phyloP scores from a whole-genome alignment of 1,140 invertebrate species.

The Chelonus insularis region DNA sequence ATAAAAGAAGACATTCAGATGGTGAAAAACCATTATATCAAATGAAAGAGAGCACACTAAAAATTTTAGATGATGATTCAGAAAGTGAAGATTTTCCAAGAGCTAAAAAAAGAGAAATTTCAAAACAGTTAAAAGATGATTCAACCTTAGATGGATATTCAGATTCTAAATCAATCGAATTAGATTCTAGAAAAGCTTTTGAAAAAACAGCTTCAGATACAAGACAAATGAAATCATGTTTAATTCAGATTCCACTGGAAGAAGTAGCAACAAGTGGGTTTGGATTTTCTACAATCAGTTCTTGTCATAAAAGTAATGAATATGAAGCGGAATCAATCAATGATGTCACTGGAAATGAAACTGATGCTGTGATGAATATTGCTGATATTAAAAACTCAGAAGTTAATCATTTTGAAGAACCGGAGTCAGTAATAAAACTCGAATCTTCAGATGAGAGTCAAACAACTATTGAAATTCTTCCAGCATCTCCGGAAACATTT shows the following conservation, averaged over 20 bases:
- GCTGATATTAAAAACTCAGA: not conserved
- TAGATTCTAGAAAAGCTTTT: not conserved
- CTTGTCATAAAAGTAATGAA: slow-evolving; percentile 11
- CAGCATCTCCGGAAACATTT: slow-evolving; percentile 44
- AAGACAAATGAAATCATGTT: not conserved
- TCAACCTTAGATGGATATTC: slow-evolving; percentile 10
- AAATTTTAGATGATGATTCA: slow-evolving; percentile 14
- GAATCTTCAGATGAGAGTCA: slow-evolving; percentile 56
- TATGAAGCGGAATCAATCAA: not conserved
- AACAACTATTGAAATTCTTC: slow-evolving; percentile 52
- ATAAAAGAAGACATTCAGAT: slow-evolving; percentile 20
- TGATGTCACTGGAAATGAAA: not conserved
- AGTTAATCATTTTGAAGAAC: slow-evolving; percentile 7
- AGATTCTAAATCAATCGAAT: not conserved
- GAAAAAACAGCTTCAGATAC: not conserved
- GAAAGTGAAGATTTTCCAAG: slow-evolving; percentile 22
- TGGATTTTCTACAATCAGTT: slow-evolving; percentile 3
- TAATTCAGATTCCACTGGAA: not conserved
- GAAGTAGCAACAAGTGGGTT: slow-evolving; percentile 12
- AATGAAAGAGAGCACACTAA: not conserved
- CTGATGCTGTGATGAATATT: not conserved
- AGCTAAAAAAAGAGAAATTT: not conserved
- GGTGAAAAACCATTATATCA: not conserved
- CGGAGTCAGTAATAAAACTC: slow-evolving; percentile 48
- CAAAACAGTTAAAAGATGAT: not conserved